Evolutionary conservation across 2,113 vertebrate genomes (phyloP), one percentile per base, ranked within the genome.

Genomic region (Sceloporus tristichus): DNA sequence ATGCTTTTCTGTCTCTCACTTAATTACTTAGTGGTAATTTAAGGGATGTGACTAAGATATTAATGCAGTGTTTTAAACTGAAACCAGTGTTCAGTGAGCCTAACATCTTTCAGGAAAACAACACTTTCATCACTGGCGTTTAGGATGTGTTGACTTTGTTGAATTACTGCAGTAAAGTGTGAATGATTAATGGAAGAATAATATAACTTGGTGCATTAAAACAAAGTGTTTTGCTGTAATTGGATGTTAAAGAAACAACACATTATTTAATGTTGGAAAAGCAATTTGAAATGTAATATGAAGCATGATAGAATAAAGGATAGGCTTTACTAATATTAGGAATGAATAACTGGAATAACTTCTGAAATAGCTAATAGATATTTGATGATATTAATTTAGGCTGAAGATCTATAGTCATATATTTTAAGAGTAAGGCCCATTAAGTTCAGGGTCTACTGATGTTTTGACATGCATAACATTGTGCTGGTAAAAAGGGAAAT

Each of bases 11-110:
- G 18, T 89, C 78, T 94, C 7, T 94, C 14, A 90, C 73, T 94
- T 94, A 93, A 94, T 94, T 92, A 92, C 27, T 87, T 89, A 89
- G 66, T 88, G 90, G 75, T 80, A 95, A 91, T 94, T 91, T 92
- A 73, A 88, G 53, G 13, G 21, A 92, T 90, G 87, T 91, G 79
- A 85, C 86, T 90, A 86, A 78, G 6, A 56, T 93, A 92, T 86
- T 92, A 94, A 89, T 59, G 14, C 34, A 78, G 7, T 87, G 4
- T 70, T 88, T 82, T 83, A 92, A 83, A 27, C 6, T 79, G 53
- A 92, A 94, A 86, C 85, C 38, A 91, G 90, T 81, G 29, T 56
- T 87, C 0, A 42, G 48, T 73, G 75, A 91, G 75, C n/a, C 18
- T 34, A 92, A 75, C 2, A 88, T 42, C 27, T 85, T 91, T 74